phyloP scores from a whole-genome alignment of 2,797 vertebrate genomes.

The Mormyrus proboscirostris region DNA sequence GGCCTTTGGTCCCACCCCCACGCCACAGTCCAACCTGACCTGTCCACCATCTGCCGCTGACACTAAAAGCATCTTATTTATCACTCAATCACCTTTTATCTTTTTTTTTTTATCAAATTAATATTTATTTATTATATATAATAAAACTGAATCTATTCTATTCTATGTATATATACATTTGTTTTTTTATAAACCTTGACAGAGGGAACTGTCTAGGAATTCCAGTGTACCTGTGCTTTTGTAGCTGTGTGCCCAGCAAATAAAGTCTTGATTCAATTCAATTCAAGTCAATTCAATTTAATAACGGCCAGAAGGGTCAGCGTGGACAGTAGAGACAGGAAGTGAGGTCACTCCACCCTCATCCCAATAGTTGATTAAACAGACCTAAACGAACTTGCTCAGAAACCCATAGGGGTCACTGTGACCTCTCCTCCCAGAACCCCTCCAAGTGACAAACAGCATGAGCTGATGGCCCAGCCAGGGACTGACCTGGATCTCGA shows the following conservation, averaged over 20 bases:
- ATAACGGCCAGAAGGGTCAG: not conserved
- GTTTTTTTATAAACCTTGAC: not conserved
- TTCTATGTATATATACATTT: not conserved
- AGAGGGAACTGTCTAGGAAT: not conserved
- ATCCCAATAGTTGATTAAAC: not conserved
- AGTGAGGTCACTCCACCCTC: not conserved
- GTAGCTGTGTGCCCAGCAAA: not conserved
- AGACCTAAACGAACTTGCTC: not conserved
- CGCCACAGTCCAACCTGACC: not conserved
- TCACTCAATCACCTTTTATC: not conserved
- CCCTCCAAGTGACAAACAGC: not conserved
- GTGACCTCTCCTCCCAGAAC: not conserved
- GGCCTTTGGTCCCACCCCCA: not conserved
- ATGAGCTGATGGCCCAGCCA: not conserved
- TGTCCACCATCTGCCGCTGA: not conserved
- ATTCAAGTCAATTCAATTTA: not conserved
- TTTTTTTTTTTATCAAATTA: not conserved
- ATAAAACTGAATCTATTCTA: not conserved
- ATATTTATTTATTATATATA: too few relatives aligned
- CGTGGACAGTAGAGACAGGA: not conserved
- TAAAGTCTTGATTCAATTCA: not conserved
- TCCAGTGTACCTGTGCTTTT: not conserved
- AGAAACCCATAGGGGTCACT: not conserved
- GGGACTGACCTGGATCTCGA: conserved; percentile 88
- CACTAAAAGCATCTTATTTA: not conserved